phyloP scores from a whole-genome alignment of 2,797 vertebrate species.

The Aulostomus chinensis region DNA sequence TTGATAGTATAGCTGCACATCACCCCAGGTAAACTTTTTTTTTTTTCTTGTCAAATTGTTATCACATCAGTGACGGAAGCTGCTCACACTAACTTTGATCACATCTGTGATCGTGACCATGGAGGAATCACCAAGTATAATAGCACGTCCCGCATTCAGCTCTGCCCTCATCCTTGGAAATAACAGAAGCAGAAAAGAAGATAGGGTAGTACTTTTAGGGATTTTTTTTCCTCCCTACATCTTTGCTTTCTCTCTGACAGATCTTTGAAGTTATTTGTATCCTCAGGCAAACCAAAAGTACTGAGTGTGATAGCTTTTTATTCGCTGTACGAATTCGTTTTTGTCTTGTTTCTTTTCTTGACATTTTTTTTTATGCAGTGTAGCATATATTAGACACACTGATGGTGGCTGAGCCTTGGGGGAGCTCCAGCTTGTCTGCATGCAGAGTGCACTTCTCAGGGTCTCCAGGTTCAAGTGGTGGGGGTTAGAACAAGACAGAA shows the following conservation, averaged over 20 bases:
- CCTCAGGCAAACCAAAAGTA: constrained; percentile 61
- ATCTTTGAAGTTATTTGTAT: constrained; percentile 74
- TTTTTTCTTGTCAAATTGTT: constrained; percentile 48
- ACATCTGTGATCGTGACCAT: constrained; percentile 34
- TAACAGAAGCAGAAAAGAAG: constrained; percentile 26
- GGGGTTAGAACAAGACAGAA: constrained; percentile 49
- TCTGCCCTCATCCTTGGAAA: constrained; percentile 33
- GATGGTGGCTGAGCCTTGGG: constrained; percentile 52
- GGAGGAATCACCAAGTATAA: constrained; percentile 35
- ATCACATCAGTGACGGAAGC: constrained; percentile 39
- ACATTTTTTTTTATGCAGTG: constrained; percentile 38
- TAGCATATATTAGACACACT: constrained; percentile 52
- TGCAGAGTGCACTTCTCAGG: constrained; percentile 39
- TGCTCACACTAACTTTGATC: constrained; percentile 60
- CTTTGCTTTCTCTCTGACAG: constrained; percentile 49
- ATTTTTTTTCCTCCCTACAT: constrained; percentile 13
- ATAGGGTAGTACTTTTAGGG: constrained; percentile 11
- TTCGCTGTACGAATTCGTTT: constrained; percentile 49
- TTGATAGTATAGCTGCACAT: constrained; percentile 32
- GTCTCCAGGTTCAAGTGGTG: constrained; percentile 24
- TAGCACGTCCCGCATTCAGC: constrained; percentile 33
- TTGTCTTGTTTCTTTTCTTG: constrained; percentile 45
- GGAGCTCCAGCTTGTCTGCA: constrained; percentile 34
- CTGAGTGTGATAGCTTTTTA: constrained; percentile 50
- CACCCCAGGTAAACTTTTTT: constrained; percentile 18